These are phyloP conservation scores for Syritta pipiens DNA, from an alignment of 2,888 invertebrate genomes.

Conservation along the genomic window DNA sequence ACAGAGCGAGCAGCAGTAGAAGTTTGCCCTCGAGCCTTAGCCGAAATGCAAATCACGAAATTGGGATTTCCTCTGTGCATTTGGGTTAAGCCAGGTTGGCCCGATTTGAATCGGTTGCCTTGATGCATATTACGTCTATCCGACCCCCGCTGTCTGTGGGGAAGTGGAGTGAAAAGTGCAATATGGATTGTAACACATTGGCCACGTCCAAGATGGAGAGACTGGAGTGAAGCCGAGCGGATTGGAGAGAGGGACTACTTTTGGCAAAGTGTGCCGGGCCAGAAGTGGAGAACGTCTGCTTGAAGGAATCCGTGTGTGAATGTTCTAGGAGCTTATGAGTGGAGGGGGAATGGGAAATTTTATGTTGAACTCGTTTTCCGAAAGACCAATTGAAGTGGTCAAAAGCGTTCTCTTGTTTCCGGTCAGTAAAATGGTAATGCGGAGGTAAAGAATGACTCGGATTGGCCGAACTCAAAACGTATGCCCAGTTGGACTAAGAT, in stretches of 20 bases:
- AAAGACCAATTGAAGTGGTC: too few species aligned
- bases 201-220: neutral
- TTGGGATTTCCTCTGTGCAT: conserved; percentile 16
- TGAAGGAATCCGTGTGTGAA: too few species aligned
- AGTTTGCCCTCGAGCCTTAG: neutral
- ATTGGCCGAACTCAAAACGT: too few species aligned
- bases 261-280: neutral
- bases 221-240: neutral
- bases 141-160: too few species aligned
- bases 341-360: neutral
- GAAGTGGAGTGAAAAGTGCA: conserved; percentile 21
- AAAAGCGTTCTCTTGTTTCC: too few species aligned
- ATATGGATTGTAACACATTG: conserved; percentile 1
- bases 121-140: too few species aligned
- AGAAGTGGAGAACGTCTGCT: neutral
- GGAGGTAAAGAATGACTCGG: too few species aligned
- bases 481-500: too few species aligned
- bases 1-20: too few species aligned
- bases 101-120: neutral
- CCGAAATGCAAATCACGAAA: conserved; percentile 19
- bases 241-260: too few species aligned
- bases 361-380: neutral
- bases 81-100: conserved; percentile 4
- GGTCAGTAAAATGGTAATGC: too few species aligned
- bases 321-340: neutral